A percentile compares a stretch with the other conserved stretches of the same genome.
Conservation (phyloP, 1,140 invertebrate genomes). For the Saccostrea glomerata region DNA sequence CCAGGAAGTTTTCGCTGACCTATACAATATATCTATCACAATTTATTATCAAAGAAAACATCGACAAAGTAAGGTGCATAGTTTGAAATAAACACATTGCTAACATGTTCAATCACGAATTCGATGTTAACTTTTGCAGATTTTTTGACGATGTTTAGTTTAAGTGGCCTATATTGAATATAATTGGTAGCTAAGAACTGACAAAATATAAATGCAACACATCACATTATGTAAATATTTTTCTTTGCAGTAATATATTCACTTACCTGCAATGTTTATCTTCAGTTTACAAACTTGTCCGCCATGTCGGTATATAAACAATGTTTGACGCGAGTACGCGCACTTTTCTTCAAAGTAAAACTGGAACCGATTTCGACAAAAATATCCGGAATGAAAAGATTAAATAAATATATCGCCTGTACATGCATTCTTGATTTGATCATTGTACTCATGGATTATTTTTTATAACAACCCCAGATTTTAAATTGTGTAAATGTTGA, state of each 20-base stretch:
- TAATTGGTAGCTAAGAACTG: not conserved
- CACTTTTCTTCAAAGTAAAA: not conserved
- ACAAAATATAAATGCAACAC: not conserved
- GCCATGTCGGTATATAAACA: slow-evolving; percentile 23
- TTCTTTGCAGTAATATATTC: not conserved
- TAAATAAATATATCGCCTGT: too few species aligned
- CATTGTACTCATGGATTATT: too few species aligned
- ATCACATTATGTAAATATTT: not conserved
- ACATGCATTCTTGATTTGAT: too few species aligned
- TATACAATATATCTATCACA: too few species aligned
- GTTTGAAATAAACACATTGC: not conserved
- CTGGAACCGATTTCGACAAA: not conserved
- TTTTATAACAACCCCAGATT: too few species aligned
- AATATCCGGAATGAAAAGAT: not conserved
- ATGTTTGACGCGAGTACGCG: slow-evolving; percentile 42
- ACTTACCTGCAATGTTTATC: slow-evolving; percentile 9
- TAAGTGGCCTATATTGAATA: not conserved
- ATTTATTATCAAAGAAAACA: too few species aligned
- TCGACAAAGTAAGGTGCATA: too few species aligned
- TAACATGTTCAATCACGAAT: slow-evolving; percentile 26
- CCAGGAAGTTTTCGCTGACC: too few species aligned
- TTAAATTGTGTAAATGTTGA: too few species aligned
- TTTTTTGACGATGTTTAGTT: not conserved
- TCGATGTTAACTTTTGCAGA: not conserved
- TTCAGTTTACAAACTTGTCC: slow-evolving; percentile 14